Conservation (phyloP, 2,113 vertebrate species). For the Scolopax mira region DNA sequence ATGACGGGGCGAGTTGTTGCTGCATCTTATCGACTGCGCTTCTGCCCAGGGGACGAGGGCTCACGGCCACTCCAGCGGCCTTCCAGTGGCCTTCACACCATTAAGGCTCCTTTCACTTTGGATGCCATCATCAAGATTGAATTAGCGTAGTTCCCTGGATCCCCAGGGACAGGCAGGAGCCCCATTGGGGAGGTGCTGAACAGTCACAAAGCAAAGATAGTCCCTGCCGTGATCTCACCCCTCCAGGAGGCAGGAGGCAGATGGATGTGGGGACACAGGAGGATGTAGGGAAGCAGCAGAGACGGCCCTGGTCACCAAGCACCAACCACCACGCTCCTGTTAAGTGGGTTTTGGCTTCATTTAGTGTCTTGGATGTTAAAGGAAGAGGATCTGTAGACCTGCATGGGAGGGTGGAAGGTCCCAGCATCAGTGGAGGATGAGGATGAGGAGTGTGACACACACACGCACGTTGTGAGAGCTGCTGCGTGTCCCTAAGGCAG, state of each 20-base stretch:
- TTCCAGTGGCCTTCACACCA: not conserved
- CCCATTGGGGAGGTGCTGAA: not conserved
- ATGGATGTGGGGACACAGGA: not conserved
- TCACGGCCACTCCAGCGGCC: accelerated
- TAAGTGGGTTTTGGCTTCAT: not conserved
- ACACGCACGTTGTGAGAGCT: not conserved
- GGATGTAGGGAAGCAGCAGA: accelerated
- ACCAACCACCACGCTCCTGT: not conserved
- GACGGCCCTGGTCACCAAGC: not conserved
- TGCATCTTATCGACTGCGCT: accelerated
- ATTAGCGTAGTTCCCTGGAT: not conserved
- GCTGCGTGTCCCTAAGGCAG: accelerated
- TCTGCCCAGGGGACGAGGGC: not conserved
- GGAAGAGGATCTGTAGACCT: not conserved
- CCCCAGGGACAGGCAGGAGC: not conserved
- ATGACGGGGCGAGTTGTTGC: not conserved
- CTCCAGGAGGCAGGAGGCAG: not conserved
- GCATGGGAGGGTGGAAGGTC: not conserved
- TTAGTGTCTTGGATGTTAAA: not conserved
- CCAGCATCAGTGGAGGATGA: not conserved
- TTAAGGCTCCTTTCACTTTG: not conserved
- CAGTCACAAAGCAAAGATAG: not conserved
- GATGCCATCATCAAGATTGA: not conserved
- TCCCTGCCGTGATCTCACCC: not conserved
- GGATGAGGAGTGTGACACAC: not conserved